Percentiles rank a stretch among this genome's conserved stretches.
phyloP scores from a whole-genome alignment of 2,113 vertebrate genomes.

The Octodon degus region DNA sequence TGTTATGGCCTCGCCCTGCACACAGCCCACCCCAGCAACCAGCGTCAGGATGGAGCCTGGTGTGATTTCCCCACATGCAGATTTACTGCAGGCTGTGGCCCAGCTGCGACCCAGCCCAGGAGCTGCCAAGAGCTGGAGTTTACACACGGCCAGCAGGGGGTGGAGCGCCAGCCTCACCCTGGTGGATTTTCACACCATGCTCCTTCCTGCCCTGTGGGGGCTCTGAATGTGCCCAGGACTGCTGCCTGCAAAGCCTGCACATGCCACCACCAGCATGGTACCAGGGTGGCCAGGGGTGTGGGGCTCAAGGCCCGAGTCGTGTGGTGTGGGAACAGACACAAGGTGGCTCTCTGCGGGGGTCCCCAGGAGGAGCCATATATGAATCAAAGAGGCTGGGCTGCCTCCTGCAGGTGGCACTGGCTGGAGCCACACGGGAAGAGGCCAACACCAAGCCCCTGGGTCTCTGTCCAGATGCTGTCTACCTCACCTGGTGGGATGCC shows the following conservation, averaged over 20 bases:
- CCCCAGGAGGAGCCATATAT: not conserved
- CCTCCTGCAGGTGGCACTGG: too few relatives aligned
- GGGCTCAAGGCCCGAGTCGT: not conserved
- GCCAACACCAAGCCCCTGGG: accelerated
- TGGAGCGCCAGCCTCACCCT: not conserved
- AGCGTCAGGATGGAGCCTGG: not conserved
- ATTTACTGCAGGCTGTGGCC: not conserved
- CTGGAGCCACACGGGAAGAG: not conserved
- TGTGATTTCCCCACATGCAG: not conserved
- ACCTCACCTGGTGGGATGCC: not conserved
- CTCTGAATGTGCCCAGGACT: not conserved
- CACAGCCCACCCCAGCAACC: not conserved
- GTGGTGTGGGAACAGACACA: not conserved
- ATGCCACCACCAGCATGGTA: not conserved
- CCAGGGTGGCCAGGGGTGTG: accelerated
- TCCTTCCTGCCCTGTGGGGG: not conserved
- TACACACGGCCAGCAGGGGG: not conserved
- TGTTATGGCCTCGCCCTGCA: not conserved
- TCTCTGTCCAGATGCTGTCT: not conserved
- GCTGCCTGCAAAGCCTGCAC: too few relatives aligned
- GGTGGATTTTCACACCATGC: accelerated
- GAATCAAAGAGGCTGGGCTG: not conserved
- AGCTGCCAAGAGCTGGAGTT: not conserved
- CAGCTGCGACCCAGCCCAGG: not conserved
- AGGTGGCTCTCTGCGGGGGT: not conserved